Conservation (phyloP, 2,113 vertebrate species). For the Prunella fulvescens region DNA sequence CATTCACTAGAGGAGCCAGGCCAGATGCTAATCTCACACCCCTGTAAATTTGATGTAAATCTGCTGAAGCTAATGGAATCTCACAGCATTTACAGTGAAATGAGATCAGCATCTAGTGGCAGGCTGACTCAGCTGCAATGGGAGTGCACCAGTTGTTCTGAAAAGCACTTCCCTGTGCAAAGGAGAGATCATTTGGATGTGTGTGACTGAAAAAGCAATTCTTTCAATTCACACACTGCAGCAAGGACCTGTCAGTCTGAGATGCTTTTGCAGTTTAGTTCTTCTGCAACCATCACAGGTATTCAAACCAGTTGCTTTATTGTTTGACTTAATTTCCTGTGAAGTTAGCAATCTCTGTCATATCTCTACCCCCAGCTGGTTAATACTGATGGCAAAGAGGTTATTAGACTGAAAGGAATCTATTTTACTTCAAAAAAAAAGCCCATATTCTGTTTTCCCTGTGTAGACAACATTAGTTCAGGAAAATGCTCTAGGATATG, state of each 20-base stretch:
- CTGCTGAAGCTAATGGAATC: constrained; percentile 48
- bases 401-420: background rate
- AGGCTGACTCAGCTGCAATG: constrained; percentile 38
- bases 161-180: background rate
- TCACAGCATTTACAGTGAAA: constrained; percentile 1
- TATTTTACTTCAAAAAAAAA: background rate
- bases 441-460: background rate
- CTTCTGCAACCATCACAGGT: background rate
- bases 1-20: background rate
- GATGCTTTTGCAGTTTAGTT: background rate
- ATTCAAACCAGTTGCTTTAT: background rate
- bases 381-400: background rate
- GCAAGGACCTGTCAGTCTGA: background rate
- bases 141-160: background rate
- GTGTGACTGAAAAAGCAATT: background rate
- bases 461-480: background rate
- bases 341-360: background rate
- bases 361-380: background rate
- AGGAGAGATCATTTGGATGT: background rate
- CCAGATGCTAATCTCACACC: constrained; percentile 24
- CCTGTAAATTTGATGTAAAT: constrained; percentile 43
- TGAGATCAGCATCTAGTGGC: constrained; percentile 37
- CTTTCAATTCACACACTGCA: background rate
- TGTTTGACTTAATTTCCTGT: constrained; percentile 24
- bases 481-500: background rate